Conservation (phyloP, 2,113 vertebrate species). For the Ondatra zibethicus region DNA sequence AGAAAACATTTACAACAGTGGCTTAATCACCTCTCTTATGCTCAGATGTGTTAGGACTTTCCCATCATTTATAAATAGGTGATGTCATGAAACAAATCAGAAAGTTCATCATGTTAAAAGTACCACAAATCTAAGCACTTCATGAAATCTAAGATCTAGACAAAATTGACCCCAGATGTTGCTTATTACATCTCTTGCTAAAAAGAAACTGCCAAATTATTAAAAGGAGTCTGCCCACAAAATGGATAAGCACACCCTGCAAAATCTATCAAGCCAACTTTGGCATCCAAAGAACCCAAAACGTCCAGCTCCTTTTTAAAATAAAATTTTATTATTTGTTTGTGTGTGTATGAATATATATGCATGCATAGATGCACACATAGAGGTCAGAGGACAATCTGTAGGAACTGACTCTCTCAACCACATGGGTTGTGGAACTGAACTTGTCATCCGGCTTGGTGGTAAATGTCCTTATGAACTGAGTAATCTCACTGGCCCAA, state of each 20-base stretch:
- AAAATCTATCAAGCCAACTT: conserved; percentile 45
- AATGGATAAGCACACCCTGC: conserved; percentile 8
- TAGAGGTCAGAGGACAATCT: not conserved
- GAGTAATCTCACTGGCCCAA: not conserved
- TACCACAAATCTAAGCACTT: conserved; percentile 7
- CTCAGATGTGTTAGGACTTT: not conserved
- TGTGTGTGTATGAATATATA: not conserved
- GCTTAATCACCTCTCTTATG: not conserved
- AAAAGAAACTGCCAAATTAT: conserved; percentile 54
- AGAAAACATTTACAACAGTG: not conserved
- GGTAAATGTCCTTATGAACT: too few relatives aligned
- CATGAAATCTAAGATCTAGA: conserved; percentile 45
- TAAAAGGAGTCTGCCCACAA: not conserved
- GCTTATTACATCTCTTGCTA: conserved; percentile 37
- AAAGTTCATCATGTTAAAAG: not conserved
- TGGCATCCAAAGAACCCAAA: conserved; percentile 24
- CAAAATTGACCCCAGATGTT: conserved; percentile 22
- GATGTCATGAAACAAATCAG: conserved; percentile 46
- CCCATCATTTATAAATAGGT: conserved; percentile 38
- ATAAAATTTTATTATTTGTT: not conserved
- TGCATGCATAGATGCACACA: not conserved
- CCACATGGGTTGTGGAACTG: not conserved
- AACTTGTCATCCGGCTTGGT: not conserved
- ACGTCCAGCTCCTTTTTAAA: not conserved
- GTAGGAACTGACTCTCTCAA: not conserved